phyloP scores from a whole-genome alignment of 2,797 vertebrate genomes.

The Rhinella marina region DNA sequence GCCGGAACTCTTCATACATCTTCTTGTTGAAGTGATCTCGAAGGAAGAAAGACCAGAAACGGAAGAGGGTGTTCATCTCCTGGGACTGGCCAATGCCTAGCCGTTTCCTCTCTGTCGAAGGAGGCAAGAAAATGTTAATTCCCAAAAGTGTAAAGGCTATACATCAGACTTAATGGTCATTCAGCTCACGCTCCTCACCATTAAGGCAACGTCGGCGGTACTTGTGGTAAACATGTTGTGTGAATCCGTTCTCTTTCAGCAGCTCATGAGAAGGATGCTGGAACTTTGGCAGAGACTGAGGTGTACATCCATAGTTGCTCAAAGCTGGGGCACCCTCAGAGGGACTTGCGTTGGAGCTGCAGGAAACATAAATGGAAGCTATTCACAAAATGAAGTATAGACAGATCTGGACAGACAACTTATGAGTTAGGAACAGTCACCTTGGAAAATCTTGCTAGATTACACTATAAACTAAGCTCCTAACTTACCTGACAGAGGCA shows the following conservation, averaged over 20 bases:
- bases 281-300: slow-evolving; percentile 97
- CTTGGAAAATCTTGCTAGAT: neutral
- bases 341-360: slow-evolving; percentile 90
- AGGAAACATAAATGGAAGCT: neutral
- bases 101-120: slow-evolving; percentile 88
- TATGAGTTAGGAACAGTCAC: neutral
- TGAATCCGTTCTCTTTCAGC: slow-evolving; percentile 99
- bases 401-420: neutral
- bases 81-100: slow-evolving; percentile 98
- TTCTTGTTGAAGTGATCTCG: slow-evolving; percentile 98
- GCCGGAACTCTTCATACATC: slow-evolving; percentile 98
- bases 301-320: slow-evolving; percentile 91
- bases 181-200: slow-evolving; percentile 72
- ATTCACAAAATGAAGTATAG: neutral
- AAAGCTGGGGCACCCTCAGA: slow-evolving; percentile 89
- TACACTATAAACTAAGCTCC: neutral
- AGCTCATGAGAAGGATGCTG: slow-evolving; percentile 98
- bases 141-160: neutral
- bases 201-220: slow-evolving; percentile 98
- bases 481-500: slow-evolving; percentile 89
- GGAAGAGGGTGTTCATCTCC: slow-evolving; percentile 99
- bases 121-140: neutral
- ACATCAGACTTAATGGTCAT: neutral
- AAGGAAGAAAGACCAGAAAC: slow-evolving; percentile 99
- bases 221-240: slow-evolving; percentile 99